A percentile compares a stretch with the other conserved stretches of the same genome.
Conservation (phyloP, 2,113 vertebrate species). For the Helogale parvula region DNA sequence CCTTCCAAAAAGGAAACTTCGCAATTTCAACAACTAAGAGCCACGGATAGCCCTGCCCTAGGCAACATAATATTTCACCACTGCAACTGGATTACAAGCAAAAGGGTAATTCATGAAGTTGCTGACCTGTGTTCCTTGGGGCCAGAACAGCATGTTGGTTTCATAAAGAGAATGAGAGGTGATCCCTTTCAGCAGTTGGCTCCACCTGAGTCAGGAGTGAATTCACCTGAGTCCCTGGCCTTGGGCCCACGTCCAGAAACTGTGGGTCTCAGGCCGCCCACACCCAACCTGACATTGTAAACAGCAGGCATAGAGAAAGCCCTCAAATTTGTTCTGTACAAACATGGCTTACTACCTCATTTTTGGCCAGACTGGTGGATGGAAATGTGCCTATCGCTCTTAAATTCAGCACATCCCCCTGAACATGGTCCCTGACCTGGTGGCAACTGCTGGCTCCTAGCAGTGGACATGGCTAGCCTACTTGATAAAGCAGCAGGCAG, state of each 20-base stretch:
- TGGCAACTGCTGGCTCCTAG: neutral
- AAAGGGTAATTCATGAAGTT: slow-evolving; percentile 72
- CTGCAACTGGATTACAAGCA: slow-evolving; percentile 72
- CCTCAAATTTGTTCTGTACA: neutral
- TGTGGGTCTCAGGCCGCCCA: neutral
- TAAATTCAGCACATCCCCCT: neutral
- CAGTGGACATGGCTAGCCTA: fast-evolving
- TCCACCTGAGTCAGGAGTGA: neutral
- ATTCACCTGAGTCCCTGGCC: slow-evolving; percentile 1
- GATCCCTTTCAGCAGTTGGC: slow-evolving; percentile 30
- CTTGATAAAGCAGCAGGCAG: neutral
- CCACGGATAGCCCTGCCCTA: slow-evolving; percentile 61
- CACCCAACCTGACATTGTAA: neutral
- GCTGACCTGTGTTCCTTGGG: slow-evolving; percentile 46
- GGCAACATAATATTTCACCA: slow-evolving; percentile 73
- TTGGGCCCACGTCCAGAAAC: neutral
- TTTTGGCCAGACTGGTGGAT: neutral
- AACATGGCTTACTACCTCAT: neutral
- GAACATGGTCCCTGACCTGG: neutral
- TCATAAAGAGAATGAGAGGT: slow-evolving; percentile 54
- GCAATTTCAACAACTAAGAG: slow-evolving; percentile 62
- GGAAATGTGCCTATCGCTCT: neutral
- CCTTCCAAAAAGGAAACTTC: slow-evolving; percentile 57
- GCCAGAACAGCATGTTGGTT: slow-evolving; percentile 57
- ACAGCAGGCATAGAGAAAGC: neutral